A percentile compares a stretch with the other conserved stretches of the same genome.
These are phyloP conservation scores for Sphecodes monilicornis DNA, from an alignment of 2,888 invertebrate genomes.

Conservation along the genomic window DNA sequence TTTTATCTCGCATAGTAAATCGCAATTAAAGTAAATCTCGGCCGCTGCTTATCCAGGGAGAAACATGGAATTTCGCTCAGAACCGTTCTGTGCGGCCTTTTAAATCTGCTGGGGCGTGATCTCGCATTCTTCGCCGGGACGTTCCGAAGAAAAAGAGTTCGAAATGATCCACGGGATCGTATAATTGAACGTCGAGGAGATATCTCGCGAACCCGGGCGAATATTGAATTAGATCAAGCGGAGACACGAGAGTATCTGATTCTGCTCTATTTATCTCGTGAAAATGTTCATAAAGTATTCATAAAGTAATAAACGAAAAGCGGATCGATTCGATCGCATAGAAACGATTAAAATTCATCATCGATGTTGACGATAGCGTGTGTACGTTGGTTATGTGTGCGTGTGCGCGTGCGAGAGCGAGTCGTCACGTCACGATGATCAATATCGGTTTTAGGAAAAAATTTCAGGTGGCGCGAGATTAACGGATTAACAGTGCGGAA, in stretches of 20 bases:
- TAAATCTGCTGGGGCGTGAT: constrained; percentile 53
- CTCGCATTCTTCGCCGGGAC: constrained; percentile 31
- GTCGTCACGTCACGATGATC: constrained; percentile 30
- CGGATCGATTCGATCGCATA: not conserved
- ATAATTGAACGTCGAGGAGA: not conserved
- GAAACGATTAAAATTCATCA: constrained; percentile 36
- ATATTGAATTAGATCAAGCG: not conserved
- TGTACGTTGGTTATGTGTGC: not conserved
- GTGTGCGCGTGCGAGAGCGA: not conserved
- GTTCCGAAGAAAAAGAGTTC: not conserved
- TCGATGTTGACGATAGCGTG: not conserved
- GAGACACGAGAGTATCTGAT: not conserved
- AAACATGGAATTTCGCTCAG: constrained; percentile 62
- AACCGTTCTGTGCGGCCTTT: constrained; percentile 21
- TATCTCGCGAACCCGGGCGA: not conserved
- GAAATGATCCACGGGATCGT: constrained; percentile 21
- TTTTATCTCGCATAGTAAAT: constrained; percentile 65
- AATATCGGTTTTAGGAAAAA: constrained; percentile 39
- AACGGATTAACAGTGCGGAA: constrained; percentile 55
- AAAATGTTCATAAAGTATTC: not conserved
- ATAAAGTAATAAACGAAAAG: not conserved
- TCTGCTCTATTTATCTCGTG: not conserved
- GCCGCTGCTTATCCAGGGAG: constrained; percentile 49
- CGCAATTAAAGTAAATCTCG: constrained; percentile 70
- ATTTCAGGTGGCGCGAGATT: constrained; percentile 41